Percentiles rank a stretch among this genome's conserved stretches.
phyloP scores from a whole-genome alignment of 2,888 invertebrate genomes.

The Caenorhabditis sulstoni region DNA sequence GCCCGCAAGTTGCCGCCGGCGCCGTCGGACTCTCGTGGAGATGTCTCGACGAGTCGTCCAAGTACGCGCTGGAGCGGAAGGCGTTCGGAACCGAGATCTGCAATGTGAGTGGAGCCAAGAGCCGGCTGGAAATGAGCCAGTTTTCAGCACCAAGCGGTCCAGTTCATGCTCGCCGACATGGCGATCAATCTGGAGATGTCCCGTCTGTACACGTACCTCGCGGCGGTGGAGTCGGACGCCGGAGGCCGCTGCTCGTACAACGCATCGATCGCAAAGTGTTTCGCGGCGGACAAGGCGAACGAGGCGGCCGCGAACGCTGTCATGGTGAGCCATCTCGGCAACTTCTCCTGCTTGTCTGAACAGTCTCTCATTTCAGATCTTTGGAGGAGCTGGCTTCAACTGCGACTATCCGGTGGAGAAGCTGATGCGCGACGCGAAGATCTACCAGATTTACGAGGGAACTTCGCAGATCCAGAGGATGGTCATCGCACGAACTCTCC shows the following conservation, averaged over 20 bases:
- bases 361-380: constrained; percentile 66
- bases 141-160: constrained; percentile 87
- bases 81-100: constrained; percentile 88
- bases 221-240: constrained; percentile 92
- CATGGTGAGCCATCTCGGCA: constrained; percentile 82
- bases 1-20: constrained; percentile 88
- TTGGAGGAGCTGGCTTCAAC: constrained; percentile 85
- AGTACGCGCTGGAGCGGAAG: constrained; percentile 92
- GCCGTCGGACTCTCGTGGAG: constrained; percentile 93
- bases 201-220: constrained; percentile 89
- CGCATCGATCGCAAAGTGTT: constrained; percentile 95
- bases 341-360: background rate
- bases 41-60: constrained; percentile 92
- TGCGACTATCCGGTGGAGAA: constrained; percentile 98
- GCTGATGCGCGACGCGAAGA: constrained; percentile 99
- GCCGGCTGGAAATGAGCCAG: too few relatives aligned
- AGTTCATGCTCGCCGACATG: constrained; percentile 97
- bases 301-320: constrained; percentile 95
- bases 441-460: constrained; percentile 98
- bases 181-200: constrained; percentile 91
- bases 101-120: constrained; percentile 79
- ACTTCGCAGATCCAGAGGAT: constrained; percentile 89
- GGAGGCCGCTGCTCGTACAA: constrained; percentile 83
- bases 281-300: constrained; percentile 94
- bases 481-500: constrained; percentile 87